Conservation (phyloP, 2,888 invertebrate genomes). For the Amphimallon solstitiale region DNA sequence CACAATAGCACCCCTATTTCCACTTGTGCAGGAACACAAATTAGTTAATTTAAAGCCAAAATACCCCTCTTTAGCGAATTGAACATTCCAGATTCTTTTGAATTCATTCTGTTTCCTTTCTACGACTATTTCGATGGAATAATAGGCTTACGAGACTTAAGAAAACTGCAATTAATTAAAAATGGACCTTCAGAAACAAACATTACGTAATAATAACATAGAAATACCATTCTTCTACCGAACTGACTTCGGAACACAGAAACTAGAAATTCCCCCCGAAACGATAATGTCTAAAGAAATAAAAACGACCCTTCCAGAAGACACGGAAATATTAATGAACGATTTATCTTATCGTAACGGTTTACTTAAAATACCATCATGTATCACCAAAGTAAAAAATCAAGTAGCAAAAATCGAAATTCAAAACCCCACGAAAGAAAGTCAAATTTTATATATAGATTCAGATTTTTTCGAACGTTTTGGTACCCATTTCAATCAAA, state of each 20-base stretch:
- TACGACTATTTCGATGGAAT: too few relatives aligned
- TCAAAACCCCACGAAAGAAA: too few relatives aligned
- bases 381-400: slow-evolving; percentile 14
- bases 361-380: background rate
- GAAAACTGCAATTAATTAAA: slow-evolving; percentile 12
- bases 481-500: background rate
- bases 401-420: slow-evolving; percentile 1
- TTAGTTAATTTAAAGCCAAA: too few relatives aligned
- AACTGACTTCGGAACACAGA: slow-evolving; percentile 7
- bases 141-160: slow-evolving; percentile 19
- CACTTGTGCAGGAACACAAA: too few relatives aligned
- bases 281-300: slow-evolving; percentile 1
- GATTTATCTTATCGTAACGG: background rate
- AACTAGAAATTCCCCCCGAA: slow-evolving; percentile 23
- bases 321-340: slow-evolving; percentile 1
- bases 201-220: too few relatives aligned
- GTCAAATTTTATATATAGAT: background rate
- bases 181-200: too few relatives aligned
- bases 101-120: too few relatives aligned
- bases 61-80: too few relatives aligned
- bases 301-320: slow-evolving; percentile 11
- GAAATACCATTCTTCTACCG: too few relatives aligned
- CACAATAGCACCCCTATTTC: background rate
- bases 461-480: background rate
- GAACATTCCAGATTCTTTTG: too few relatives aligned